A percentile compares a stretch with the other conserved stretches of the same genome.
Evolutionary conservation across 1,140 invertebrate species (phyloP).

Genomic region (Drosophila nigromelanica): DNA sequence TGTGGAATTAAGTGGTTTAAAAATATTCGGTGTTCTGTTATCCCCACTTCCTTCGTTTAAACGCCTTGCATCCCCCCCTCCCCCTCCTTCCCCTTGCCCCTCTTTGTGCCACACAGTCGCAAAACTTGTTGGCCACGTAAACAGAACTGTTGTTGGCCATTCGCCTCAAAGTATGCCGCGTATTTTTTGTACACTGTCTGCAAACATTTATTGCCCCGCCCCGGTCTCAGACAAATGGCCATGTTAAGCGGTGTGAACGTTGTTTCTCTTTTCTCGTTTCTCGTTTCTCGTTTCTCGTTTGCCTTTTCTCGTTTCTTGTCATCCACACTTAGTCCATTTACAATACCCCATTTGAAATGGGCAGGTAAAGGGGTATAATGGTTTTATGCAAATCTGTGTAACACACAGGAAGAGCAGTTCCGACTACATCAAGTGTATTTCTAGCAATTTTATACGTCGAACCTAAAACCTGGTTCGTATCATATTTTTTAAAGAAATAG

Average conservation of each 20-base stretch:
- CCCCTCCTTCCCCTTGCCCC: neutral
- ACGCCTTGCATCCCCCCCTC: too few relatives aligned
- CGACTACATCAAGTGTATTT: too few relatives aligned
- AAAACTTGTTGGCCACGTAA: constrained; percentile 36
- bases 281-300: neutral
- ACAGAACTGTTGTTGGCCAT: constrained; percentile 42
- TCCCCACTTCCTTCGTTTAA: too few relatives aligned
- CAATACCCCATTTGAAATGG: neutral
- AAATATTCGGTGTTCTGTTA: too few relatives aligned
- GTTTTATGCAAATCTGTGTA: too few relatives aligned
- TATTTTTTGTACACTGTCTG: constrained; percentile 38
- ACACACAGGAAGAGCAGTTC: too few relatives aligned
- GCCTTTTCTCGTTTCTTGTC: neutral
- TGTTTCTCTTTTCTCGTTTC: constrained; percentile 34
- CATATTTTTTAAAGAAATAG: too few relatives aligned
- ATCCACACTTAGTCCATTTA: neutral
- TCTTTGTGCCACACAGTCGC: constrained; percentile 6
- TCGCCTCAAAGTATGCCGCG: constrained; percentile 43
- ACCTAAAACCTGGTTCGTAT: too few relatives aligned
- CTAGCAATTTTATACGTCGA: too few relatives aligned
- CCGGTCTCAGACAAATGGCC: constrained; percentile 40
- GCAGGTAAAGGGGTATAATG: too few relatives aligned
- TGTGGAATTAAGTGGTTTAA: too few relatives aligned
- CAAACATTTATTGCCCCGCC: constrained; percentile 46
- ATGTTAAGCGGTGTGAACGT: constrained; percentile 46